A percentile compares a stretch with the other conserved stretches of the same genome.
Evolutionary conservation across 2,797 vertebrate genomes (phyloP).

Genomic region (Orientallactaga sibirica): DNA sequence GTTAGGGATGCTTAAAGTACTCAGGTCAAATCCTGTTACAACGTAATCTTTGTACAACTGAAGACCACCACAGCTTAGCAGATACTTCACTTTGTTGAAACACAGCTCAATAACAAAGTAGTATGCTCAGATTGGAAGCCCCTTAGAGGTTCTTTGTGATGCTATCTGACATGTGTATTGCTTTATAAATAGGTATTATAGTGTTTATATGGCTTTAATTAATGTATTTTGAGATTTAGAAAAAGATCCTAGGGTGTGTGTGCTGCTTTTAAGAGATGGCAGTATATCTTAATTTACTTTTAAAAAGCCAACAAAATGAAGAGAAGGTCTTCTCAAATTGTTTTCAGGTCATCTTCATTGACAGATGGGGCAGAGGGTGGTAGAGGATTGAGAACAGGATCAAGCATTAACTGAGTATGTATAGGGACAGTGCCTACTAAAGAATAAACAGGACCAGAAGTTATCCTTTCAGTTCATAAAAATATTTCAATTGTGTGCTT

Average conservation of each 20-base stretch:
- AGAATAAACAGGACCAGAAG: constrained; percentile 57
- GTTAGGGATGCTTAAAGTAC: constrained; percentile 68
- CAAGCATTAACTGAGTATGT: neutral
- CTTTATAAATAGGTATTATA: constrained; percentile 71
- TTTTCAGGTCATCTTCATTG: constrained; percentile 65
- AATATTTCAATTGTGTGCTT: constrained; percentile 49
- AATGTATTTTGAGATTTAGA: constrained; percentile 69
- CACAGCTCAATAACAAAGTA: constrained; percentile 66
- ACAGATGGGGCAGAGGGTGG: constrained; percentile 54
- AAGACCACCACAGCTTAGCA: constrained; percentile 43
- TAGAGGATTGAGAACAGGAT: constrained; percentile 28
- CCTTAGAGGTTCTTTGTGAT: constrained; percentile 73
- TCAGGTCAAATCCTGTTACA: constrained; percentile 69
- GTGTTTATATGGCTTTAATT: constrained; percentile 65
- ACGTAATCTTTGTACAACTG: constrained; percentile 69
- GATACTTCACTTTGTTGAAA: constrained; percentile 54
- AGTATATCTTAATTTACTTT: constrained; percentile 64
- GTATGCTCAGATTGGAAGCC: constrained; percentile 52
- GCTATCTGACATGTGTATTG: constrained; percentile 73
- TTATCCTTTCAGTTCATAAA: constrained; percentile 33
- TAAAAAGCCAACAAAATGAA: constrained; percentile 55
- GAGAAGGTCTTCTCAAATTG: constrained; percentile 59
- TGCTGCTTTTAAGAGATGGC: constrained; percentile 67
- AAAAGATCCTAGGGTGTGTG: constrained; percentile 54
- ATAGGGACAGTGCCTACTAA: constrained; percentile 63